Evolutionary conservation across 2,113 vertebrate genomes (phyloP).

Genomic region (Gymnorhina tibicen): DNA sequence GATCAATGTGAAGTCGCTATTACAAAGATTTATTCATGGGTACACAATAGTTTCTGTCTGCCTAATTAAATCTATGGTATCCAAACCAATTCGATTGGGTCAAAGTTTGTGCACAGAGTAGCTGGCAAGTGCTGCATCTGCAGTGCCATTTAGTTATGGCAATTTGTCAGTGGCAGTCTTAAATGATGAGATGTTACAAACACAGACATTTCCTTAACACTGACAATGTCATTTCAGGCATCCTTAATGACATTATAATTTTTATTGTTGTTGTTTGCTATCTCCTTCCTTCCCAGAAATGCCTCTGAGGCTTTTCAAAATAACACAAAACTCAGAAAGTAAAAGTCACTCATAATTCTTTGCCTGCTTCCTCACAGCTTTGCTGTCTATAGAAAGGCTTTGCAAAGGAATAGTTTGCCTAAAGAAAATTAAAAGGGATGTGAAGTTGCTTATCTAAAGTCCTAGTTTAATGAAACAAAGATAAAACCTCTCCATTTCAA

Average conservation of each 20-base stretch:
- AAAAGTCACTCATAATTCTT: not conserved
- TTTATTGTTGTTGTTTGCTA: not conserved
- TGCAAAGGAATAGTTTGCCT: not conserved
- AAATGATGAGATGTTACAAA: not conserved
- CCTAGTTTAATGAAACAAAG: not conserved
- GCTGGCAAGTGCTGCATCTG: not conserved
- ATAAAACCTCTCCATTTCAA: constrained; percentile 23
- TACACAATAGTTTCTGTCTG: not conserved
- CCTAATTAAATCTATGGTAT: not conserved
- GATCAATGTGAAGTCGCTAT: not conserved
- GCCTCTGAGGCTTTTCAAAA: not conserved
- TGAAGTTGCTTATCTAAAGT: not conserved
- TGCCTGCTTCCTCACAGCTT: not conserved
- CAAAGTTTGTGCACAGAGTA: not conserved
- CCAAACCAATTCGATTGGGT: not conserved
- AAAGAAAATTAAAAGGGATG: not conserved
- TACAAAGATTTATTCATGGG: not conserved
- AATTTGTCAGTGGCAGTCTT: not conserved
- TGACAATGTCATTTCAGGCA: not conserved
- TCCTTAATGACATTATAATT: not conserved
- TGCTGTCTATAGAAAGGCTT: not conserved
- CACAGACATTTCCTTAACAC: not conserved
- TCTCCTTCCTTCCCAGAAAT: not conserved
- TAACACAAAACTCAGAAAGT: not conserved
- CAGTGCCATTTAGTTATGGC: not conserved